Evolutionary conservation across 1,140 invertebrate genomes (phyloP), one percentile per base, ranked within the genome.

Genomic region (Chymomyza costata): DNA sequence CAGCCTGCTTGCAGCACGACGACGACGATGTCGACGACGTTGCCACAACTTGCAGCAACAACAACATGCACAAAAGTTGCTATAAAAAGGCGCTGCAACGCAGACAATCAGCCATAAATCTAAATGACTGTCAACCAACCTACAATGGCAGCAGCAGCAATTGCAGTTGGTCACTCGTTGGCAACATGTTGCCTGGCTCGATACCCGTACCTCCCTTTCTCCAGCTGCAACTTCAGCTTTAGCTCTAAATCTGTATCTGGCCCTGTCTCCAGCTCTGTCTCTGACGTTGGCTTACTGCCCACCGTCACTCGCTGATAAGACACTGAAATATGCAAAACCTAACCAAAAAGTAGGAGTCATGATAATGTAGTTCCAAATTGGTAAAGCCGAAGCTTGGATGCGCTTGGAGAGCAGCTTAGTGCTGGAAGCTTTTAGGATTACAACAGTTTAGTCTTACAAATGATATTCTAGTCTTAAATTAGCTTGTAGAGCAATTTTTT

Each of bases 61-160:
- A 53, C 59, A 30, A 52, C 59, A 52, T 13, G n/a, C 31, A 34
- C 13, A 11, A 43, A 53, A 44, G 45, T 56, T 56, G 62, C 65
- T 74, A 65, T 76, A 74, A 76, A 76, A 63, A 73, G 59, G 65
- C 69, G 60, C 65, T 63, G 64, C 46, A 60, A 53, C 46, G 54
- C 71, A 68, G 74, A 80, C 73, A 80, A 80, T 80, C 73, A 81
- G 76, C 74, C 76, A 81, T 81, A 81, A 81, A 81, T 81, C 74
- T 81, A 81, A 81, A 81, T 81, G 74, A 81, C 74, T 81, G 74
- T 81, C 74, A 81, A 78, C 73, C 73, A 54, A 59, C 73, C 73
- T 68, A 80, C 73, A 71, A 78, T 80, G 73, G 64, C 35, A 38
- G 15, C 35, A 38, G 30, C 28, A 10, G 3, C 1, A n/a, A n/a